Conservation (phyloP, 2,888 invertebrate genomes). For the Spicauda simplicius region DNA sequence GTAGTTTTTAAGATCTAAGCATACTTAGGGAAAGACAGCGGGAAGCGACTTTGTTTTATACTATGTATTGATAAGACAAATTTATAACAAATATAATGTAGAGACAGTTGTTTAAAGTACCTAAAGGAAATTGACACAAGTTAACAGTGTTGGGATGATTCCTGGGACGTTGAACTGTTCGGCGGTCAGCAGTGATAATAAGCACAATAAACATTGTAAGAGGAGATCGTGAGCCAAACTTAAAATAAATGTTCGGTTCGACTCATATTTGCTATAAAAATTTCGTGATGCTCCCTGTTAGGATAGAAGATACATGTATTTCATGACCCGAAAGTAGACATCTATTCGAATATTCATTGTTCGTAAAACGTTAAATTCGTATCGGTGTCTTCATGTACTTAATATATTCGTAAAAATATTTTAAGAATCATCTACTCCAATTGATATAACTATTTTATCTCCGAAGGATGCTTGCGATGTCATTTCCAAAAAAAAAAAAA, state of each 20-base stretch:
- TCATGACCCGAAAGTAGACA: constrained; percentile 15
- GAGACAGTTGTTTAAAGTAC: background rate
- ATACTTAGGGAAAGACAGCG: too few species aligned
- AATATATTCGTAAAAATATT: background rate
- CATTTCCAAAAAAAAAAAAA: too few species aligned
- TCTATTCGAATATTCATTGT: background rate
- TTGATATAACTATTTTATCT: too few species aligned
- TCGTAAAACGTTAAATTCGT: background rate
- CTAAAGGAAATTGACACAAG: constrained; percentile 19
- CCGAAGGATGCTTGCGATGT: too few species aligned
- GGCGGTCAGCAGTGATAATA: constrained; percentile 65
- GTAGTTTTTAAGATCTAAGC: too few species aligned
- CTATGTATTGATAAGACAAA: too few species aligned
- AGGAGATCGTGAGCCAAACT: constrained; percentile 75
- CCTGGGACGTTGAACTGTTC: constrained; percentile 71
- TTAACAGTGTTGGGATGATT: constrained; percentile 41
- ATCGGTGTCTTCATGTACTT: too few species aligned
- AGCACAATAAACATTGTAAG: constrained; percentile 69
- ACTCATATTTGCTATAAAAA: constrained; percentile 70
- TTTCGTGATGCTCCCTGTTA: constrained; percentile 67
- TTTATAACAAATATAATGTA: background rate
- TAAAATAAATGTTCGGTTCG: constrained; percentile 71
- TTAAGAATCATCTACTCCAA: too few species aligned
- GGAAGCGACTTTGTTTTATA: too few species aligned
- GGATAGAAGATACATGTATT: constrained; percentile 30